Conservation (phyloP, 2,797 vertebrate species). For the Atherinosoma microstoma region DNA sequence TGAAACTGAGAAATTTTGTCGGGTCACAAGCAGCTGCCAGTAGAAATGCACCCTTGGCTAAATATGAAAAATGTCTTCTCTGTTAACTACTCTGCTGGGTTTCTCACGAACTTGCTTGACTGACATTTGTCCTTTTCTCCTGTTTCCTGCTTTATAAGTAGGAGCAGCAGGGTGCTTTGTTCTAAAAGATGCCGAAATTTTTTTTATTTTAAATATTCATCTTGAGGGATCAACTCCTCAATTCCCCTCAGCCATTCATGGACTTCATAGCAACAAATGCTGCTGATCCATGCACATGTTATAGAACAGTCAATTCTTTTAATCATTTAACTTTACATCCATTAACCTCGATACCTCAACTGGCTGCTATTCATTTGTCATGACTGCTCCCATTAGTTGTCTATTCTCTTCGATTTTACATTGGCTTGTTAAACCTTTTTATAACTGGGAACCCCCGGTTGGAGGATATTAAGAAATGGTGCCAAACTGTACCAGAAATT, state of each 20-base stretch:
- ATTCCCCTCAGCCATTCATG: conserved; percentile 11
- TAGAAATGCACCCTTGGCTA: not conserved
- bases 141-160: not conserved
- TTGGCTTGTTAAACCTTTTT: conserved; percentile 10
- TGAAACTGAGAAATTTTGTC: not conserved
- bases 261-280: not conserved
- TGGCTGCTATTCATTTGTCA: conserved; percentile 25
- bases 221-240: conserved; percentile 25
- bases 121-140: too few relatives aligned
- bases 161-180: conserved; percentile 1
- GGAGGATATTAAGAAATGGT: too few relatives aligned
- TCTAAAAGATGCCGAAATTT: conserved; percentile 11
- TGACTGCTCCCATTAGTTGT: conserved; percentile 18
- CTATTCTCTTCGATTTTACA: conserved; percentile 38
- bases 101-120: too few relatives aligned
- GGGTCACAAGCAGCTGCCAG: not conserved
- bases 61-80: not conserved
- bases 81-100: not conserved
- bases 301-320: not conserved
- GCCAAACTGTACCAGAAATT: too few relatives aligned
- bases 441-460: too few relatives aligned
- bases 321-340: not conserved
- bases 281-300: not conserved
- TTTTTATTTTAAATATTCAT: not conserved
- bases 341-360: not conserved